Percentiles rank a stretch among this genome's conserved stretches.
Conservation (phyloP, 2,113 vertebrate species). For the Xiphias gladius region DNA sequence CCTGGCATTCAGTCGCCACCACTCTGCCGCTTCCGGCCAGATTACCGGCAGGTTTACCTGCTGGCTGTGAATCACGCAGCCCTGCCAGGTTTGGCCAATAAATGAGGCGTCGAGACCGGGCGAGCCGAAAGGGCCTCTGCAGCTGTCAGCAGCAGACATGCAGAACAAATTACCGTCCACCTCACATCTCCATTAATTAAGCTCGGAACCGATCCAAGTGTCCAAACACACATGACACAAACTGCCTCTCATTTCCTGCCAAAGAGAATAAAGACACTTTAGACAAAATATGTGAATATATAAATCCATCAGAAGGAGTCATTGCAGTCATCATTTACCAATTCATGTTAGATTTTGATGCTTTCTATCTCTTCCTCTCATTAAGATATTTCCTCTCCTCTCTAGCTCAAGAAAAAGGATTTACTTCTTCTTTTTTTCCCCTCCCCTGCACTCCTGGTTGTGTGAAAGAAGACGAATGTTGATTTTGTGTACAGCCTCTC, state of each 20-base stretch:
- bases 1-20: background rate
- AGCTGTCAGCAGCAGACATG: conserved; percentile 59
- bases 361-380: background rate
- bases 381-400: conserved; percentile 5
- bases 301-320: conserved; percentile 36
- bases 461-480: conserved; percentile 37
- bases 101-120: conserved; percentile 25
- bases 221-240: conserved; percentile 17
- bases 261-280: background rate
- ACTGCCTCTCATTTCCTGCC: conserved; percentile 26
- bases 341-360: conserved; percentile 13
- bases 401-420: conserved; percentile 25
- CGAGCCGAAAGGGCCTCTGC: conserved; percentile 46
- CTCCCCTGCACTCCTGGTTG: conserved; percentile 21
- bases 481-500: conserved; percentile 22
- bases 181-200: conserved; percentile 52
- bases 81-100: conserved; percentile 41
- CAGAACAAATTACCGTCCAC: conserved; percentile 63
- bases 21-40: background rate
- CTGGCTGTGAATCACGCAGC: conserved; percentile 24
- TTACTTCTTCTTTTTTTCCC: conserved; percentile 12
- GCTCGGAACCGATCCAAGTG: conserved; percentile 32
- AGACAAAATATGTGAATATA: conserved; percentile 34
- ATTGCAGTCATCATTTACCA: conserved; percentile 28
- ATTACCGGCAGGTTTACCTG: conserved; percentile 40